A percentile compares a stretch with the other conserved stretches of the same genome.
Conservation (phyloP, 2,113 vertebrate species). For the Sturnira hondurensis region DNA sequence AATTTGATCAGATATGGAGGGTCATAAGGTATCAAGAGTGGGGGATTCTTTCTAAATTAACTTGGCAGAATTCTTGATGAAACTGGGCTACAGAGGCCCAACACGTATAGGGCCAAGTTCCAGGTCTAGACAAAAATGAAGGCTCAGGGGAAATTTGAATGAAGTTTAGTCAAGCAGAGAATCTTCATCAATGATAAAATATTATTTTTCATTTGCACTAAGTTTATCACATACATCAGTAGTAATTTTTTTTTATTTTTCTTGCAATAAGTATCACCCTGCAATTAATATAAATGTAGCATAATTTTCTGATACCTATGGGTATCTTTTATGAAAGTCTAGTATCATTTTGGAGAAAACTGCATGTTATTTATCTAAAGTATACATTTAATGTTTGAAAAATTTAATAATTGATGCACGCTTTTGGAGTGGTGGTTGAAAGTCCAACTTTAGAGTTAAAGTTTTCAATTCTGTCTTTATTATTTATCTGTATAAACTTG, state of each 20-base stretch:
- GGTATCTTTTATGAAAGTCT: background rate
- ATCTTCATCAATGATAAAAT: background rate
- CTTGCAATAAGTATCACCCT: background rate
- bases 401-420: background rate
- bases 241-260: background rate
- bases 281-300: background rate
- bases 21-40: background rate
- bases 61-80: background rate
- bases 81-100: accelerated
- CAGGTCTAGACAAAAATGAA: background rate
- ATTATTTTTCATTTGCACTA: background rate
- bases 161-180: background rate
- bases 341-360: background rate
- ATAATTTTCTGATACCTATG: background rate
- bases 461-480: background rate
- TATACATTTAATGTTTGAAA: background rate
- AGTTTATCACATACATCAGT: background rate
- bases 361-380: background rate
- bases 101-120: accelerated
- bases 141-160: background rate
- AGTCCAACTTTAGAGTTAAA: background rate
- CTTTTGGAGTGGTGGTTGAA: background rate
- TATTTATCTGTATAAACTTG: background rate
- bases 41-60: background rate
- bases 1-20: background rate